Percentiles rank a stretch among this genome's conserved stretches.
Conservation (phyloP, 1,140 invertebrate species). For the Megathymus violae region DNA sequence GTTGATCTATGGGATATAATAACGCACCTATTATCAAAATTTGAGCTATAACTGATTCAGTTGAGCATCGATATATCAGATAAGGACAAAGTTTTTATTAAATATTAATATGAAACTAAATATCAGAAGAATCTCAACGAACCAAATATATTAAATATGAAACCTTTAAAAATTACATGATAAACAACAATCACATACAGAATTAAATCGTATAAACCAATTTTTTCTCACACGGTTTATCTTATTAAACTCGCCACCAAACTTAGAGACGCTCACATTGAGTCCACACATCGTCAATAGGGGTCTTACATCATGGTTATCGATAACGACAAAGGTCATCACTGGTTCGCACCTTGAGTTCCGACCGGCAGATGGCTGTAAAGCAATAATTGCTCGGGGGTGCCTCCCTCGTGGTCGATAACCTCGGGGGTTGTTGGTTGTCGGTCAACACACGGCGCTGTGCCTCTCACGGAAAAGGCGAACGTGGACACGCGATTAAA, state of each 20-base stretch:
- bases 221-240: no score
- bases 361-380: conserved; percentile 77
- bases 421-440: conserved; percentile 73
- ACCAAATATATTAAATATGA: no score
- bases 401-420: conserved; percentile 78
- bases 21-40: no score
- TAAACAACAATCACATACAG: no score
- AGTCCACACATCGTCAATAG: not conserved
- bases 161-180: no score
- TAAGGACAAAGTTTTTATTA: no score
- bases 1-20: no score
- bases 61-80: no score
- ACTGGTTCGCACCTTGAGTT: conserved; percentile 76
- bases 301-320: conserved; percentile 38
- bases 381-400: conserved; percentile 74
- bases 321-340: conserved; percentile 57
- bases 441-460: conserved; percentile 67
- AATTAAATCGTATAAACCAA: no score
- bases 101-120: no score
- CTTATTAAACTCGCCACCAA: not conserved
- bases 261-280: not conserved
- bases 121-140: no score
- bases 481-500: conserved; percentile 26
- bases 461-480: conserved; percentile 49
- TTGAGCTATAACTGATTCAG: no score